These are phyloP conservation scores for Cheiracanthium punctorium DNA, from an alignment of 2,888 invertebrate species.

Conservation along the genomic window DNA sequence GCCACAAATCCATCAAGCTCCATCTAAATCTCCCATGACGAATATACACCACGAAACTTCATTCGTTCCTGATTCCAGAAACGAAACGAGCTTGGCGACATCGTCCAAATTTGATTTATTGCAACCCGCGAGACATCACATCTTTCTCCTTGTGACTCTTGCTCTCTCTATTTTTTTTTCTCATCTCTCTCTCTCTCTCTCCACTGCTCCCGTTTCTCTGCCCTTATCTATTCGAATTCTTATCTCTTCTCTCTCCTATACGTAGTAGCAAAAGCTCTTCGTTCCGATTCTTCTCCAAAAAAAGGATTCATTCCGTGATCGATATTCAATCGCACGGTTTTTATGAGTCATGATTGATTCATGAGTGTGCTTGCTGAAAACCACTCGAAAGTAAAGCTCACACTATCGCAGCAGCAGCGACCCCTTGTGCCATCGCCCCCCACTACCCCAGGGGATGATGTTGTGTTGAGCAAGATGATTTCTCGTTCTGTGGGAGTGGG, in stretches of 20 bases:
- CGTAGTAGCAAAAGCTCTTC: background rate
- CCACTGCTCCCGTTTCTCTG: background rate
- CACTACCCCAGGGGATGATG: background rate
- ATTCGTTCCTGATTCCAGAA: too few species aligned
- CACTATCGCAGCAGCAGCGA: background rate
- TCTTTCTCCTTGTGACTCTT: background rate
- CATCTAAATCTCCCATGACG: too few species aligned
- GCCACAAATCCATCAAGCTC: too few species aligned
- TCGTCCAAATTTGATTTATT: conserved; percentile 15
- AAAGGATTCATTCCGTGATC: conserved; percentile 38
- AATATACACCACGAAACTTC: too few species aligned
- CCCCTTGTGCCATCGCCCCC: background rate
- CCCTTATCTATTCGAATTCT: background rate
- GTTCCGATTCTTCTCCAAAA: background rate
- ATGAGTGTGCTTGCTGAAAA: conserved; percentile 24
- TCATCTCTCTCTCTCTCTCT: background rate
- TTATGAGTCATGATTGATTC: conserved; percentile 61
- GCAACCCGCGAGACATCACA: background rate
- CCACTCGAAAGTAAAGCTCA: conserved; percentile 9
- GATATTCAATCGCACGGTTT: conserved; percentile 58
- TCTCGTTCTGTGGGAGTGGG: background rate
- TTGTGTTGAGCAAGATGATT: background rate
- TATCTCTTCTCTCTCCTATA: conserved; percentile 18
- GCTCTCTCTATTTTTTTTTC: background rate
- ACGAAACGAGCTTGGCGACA: background rate